These are phyloP conservation scores for Nebria brevicollis DNA, from an alignment of 2,888 invertebrate genomes.

Conservation along the genomic window DNA sequence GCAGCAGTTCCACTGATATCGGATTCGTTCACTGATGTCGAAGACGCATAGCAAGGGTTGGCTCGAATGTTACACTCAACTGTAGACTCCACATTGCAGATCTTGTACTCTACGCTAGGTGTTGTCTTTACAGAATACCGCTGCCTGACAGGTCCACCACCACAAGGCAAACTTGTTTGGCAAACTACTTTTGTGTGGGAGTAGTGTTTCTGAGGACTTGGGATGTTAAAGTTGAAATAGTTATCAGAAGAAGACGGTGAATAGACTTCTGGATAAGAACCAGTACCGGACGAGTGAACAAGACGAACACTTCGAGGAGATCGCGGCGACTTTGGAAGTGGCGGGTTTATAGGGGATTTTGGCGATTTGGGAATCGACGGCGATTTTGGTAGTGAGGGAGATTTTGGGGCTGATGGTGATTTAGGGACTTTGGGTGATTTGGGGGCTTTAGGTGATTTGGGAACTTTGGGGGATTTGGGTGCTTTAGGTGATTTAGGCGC, in stretches of 20 bases:
- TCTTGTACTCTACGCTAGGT: constrained; percentile 58
- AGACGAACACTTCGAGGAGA: constrained; percentile 51
- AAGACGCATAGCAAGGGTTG: constrained; percentile 68
- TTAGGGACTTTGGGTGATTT: constrained; percentile 31
- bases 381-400: constrained; percentile 48
- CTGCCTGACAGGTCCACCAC: constrained; percentile 30
- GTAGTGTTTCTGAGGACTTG: constrained; percentile 57
- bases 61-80: constrained; percentile 67
- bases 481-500: constrained; percentile 28
- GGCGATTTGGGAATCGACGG: constrained; percentile 51
- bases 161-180: constrained; percentile 26
- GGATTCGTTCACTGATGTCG: constrained; percentile 60
- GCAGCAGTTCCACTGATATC: constrained; percentile 64
- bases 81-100: constrained; percentile 58
- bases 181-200: constrained; percentile 38
- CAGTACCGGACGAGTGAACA: constrained; percentile 28
- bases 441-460: constrained; percentile 47
- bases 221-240: constrained; percentile 57
- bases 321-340: constrained; percentile 55
- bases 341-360: constrained; percentile 51
- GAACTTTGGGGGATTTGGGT: constrained; percentile 24
- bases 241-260: constrained; percentile 53
- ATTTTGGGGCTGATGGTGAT: constrained; percentile 35
- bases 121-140: constrained; percentile 38
- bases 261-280: constrained; percentile 42